Evolutionary conservation across 2,113 vertebrate species (phyloP).

Genomic region (Aptenodytes patagonicus): DNA sequence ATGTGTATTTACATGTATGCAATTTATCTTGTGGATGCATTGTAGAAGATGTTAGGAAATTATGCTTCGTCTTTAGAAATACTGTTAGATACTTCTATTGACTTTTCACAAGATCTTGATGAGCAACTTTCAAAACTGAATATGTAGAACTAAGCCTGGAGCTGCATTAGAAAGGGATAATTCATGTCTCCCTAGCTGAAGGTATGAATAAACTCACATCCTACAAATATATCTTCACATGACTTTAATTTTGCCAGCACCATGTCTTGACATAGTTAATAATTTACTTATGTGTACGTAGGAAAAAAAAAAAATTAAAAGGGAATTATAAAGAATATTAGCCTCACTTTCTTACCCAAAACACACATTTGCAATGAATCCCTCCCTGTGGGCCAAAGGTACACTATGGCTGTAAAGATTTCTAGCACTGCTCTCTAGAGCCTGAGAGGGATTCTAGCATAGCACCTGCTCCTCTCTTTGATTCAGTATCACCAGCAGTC

Average conservation of each 20-base stretch:
- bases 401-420: background rate
- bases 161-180: background rate
- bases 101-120: background rate
- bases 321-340: background rate
- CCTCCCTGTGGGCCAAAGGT: background rate
- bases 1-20: background rate
- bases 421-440: background rate
- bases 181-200: background rate
- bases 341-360: background rate
- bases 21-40: background rate
- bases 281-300: background rate
- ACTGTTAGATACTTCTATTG: background rate
- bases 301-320: background rate
- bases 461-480: constrained; percentile 27
- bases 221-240: background rate
- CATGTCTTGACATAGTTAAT: background rate
- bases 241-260: background rate
- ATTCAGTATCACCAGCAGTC: constrained; percentile 7
- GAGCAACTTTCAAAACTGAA: background rate
- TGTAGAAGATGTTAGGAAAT: background rate
- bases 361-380: background rate
- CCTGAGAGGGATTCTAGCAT: constrained; percentile 7
- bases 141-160: background rate
- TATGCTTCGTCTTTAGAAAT: background rate
- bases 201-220: background rate